These are phyloP conservation scores for Sebastes jordani DNA, from an alignment of 2,797 vertebrate species.

Conservation along the genomic window DNA sequence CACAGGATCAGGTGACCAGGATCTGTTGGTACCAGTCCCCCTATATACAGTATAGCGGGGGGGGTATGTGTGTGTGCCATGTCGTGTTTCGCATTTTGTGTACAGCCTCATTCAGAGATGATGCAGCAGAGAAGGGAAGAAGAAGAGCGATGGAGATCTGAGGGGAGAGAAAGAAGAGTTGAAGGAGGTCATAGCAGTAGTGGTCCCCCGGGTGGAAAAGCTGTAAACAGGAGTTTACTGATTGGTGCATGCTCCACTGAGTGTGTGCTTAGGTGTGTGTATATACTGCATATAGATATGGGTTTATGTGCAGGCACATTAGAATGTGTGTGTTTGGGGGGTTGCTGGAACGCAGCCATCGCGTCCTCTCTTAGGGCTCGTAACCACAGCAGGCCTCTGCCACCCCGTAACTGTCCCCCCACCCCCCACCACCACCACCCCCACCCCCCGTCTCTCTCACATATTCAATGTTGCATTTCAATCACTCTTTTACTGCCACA, in stretches of 20 bases:
- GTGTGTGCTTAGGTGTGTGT: background rate
- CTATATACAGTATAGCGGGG: background rate
- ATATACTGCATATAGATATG: conserved; percentile 10
- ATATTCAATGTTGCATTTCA: conserved; percentile 78
- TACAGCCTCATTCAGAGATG: background rate
- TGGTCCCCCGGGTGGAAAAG: conserved; percentile 42
- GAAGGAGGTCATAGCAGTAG: conserved; percentile 13
- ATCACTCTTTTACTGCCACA: conserved; percentile 75
- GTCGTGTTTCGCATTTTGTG: background rate
- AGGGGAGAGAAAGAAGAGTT: background rate
- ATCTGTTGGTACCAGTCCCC: background rate
- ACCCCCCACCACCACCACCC: background rate
- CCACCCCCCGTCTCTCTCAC: conserved; percentile 13
- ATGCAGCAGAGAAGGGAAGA: background rate
- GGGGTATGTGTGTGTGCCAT: background rate
- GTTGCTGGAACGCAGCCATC: conserved; percentile 79
- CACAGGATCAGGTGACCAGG: conserved; percentile 34
- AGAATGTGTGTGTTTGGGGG: conserved; percentile 44
- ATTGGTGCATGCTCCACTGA: conserved; percentile 22
- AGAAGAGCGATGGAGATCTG: background rate
- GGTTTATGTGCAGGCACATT: conserved; percentile 47
- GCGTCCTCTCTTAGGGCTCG: conserved; percentile 80
- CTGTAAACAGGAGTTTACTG: conserved; percentile 59
- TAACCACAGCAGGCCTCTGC: conserved; percentile 79
- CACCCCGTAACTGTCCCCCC: conserved; percentile 62